Percentiles rank a stretch among this genome's conserved stretches.
phyloP scores from a whole-genome alignment of 2,113 vertebrate genomes.

The Mungos mungo region DNA sequence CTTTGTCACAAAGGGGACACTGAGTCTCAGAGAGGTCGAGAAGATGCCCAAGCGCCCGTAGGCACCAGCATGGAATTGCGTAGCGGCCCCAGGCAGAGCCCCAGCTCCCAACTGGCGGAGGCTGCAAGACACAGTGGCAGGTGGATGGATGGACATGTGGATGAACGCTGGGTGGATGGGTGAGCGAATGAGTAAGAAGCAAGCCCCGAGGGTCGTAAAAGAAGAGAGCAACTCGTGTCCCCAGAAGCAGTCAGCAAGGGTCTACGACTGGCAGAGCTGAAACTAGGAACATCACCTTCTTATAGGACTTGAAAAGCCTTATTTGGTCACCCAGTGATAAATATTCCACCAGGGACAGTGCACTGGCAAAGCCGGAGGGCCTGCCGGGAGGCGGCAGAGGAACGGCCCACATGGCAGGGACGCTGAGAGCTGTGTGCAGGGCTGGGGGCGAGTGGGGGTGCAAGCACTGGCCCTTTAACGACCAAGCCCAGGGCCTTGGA shows the following conservation, averaged over 20 bases:
- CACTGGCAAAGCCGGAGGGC: not conserved
- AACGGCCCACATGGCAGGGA: rapidly evolving
- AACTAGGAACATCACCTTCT: not conserved
- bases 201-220: not conserved
- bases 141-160: no score
- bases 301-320: not conserved
- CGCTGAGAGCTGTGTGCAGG: rapidly evolving
- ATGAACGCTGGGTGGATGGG: not conserved
- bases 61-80: not conserved
- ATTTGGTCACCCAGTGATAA: not conserved
- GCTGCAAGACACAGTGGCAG: rapidly evolving
- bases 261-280: not conserved
- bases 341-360: not conserved
- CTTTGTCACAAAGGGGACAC: not conserved
- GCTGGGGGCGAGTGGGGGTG: no score
- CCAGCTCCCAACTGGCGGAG: no score
- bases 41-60: not conserved
- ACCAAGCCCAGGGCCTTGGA: not conserved
- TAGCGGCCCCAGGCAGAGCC: not conserved
- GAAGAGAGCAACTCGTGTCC: not conserved
- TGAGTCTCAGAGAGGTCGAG: not conserved
- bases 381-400: not conserved
- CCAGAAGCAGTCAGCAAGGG: not conserved
- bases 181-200: no score
- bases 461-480: not conserved